A percentile compares a stretch with the other conserved stretches of the same genome.
Conservation (phyloP, 2,888 invertebrate species). For the Scaptomyza caliginosa region DNA sequence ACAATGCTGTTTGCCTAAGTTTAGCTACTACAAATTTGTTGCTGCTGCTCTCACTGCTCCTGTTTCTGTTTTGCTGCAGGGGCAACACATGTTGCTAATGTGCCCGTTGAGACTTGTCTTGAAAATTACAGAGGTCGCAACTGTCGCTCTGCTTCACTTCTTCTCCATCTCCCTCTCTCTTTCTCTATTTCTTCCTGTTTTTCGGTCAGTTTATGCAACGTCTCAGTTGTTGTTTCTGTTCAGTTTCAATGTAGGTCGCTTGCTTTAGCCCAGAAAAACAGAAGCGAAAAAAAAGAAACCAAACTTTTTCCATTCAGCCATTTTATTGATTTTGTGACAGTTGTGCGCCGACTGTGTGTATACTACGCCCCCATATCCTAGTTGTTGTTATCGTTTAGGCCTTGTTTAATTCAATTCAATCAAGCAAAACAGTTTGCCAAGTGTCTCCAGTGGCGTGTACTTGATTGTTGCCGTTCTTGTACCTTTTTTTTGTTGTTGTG, state of each 20-base stretch:
- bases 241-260: constrained; percentile 18
- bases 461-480: constrained; percentile 57
- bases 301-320: constrained; percentile 4
- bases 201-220: constrained; percentile 54
- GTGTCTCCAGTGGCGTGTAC: constrained; percentile 78
- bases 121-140: constrained; percentile 75
- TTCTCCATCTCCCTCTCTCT: background rate
- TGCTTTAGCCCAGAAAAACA: background rate
- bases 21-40: constrained; percentile 61
- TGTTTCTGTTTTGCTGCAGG: constrained; percentile 40
- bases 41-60: constrained; percentile 12
- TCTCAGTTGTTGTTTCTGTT: constrained; percentile 28
- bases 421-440: constrained; percentile 76
- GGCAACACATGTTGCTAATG: constrained; percentile 80
- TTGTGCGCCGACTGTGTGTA: constrained; percentile 25
- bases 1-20: constrained; percentile 40
- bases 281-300: background rate
- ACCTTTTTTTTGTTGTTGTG: constrained; percentile 1
- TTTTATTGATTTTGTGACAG: constrained; percentile 77
- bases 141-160: constrained; percentile 42
- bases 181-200: background rate
- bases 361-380: background rate
- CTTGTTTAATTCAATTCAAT: constrained; percentile 72
- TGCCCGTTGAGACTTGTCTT: constrained; percentile 74
- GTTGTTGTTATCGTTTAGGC: constrained; percentile 63